phyloP scores from a whole-genome alignment of 2,113 vertebrate genomes.

The Muntiacus muntjak region DNA sequence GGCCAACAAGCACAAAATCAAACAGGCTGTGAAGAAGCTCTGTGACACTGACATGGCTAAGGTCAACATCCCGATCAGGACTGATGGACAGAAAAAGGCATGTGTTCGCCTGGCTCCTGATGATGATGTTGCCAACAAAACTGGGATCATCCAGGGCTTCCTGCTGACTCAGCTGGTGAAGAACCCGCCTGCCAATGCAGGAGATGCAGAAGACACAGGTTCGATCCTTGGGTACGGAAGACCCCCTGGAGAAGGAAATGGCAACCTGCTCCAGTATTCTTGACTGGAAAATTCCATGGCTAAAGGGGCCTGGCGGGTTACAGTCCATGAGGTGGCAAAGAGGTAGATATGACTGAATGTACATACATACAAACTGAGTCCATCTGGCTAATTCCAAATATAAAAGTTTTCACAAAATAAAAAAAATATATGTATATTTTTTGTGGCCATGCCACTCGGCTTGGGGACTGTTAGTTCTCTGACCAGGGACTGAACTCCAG shows the following conservation, averaged over 20 bases:
- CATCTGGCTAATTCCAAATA: background rate
- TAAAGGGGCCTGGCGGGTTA: background rate
- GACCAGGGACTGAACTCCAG: background rate
- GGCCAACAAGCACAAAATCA: background rate
- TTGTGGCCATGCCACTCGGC: background rate
- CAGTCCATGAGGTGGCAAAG: background rate
- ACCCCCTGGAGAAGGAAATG: background rate
- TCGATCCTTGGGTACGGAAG: fast-evolving
- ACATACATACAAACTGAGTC: background rate
- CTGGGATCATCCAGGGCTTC: background rate
- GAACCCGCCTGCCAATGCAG: background rate
- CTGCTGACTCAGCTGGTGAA: background rate
- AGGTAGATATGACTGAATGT: background rate
- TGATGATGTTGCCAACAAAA: background rate
- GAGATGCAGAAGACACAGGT: background rate
- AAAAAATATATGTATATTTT: no score
- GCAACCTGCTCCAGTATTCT: background rate
- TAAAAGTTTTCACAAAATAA: background rate
- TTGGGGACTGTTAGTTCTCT: background rate
- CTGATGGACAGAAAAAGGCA: background rate
- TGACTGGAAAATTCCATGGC: background rate
- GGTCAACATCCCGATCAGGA: background rate
- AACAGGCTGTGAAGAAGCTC: background rate
- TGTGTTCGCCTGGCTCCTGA: background rate
- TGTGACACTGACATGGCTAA: background rate